Evolutionary conservation across 2,888 invertebrate genomes (phyloP).

Genomic region (Agrochola litura): DNA sequence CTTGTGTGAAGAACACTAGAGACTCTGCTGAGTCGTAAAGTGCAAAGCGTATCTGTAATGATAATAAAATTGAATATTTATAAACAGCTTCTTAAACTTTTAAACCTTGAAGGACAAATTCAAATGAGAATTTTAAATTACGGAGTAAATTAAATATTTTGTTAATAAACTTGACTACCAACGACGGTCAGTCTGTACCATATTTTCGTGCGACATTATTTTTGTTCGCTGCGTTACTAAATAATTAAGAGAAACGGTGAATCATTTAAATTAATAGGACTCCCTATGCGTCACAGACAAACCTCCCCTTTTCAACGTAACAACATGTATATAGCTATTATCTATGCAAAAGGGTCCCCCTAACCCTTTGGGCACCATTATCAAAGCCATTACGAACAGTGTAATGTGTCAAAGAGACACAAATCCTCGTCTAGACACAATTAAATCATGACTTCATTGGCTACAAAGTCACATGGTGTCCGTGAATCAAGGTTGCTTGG

Average conservation of each 20-base stretch:
- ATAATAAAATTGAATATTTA: conserved; percentile 22
- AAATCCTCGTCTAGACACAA: conserved; percentile 47
- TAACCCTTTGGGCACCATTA: conserved; percentile 17
- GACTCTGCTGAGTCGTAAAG: background rate
- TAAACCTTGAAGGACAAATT: conserved; percentile 36
- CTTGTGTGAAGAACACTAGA: conserved; percentile 34
- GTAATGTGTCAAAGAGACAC: conserved; percentile 6
- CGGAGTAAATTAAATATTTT: conserved; percentile 9
- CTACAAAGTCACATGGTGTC: conserved; percentile 50
- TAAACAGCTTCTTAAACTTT: conserved; percentile 16
- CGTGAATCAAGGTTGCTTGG: conserved; percentile 55
- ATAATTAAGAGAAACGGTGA: conserved; percentile 2
- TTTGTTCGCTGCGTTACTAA: background rate
- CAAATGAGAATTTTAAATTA: conserved; percentile 26
- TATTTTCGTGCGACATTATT: background rate
- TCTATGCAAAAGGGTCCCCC: conserved; percentile 21
- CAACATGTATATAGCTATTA: conserved; percentile 4
- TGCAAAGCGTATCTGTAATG: conserved; percentile 17
- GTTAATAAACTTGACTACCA: background rate
- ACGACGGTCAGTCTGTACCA: background rate
- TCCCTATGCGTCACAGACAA: background rate
- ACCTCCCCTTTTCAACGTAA: conserved; percentile 22
- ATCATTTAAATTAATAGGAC: conserved; percentile 1
- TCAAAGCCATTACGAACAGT: conserved; percentile 1
- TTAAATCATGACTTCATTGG: conserved; percentile 53